phyloP scores from a whole-genome alignment of 2,797 vertebrate genomes.

The Anguilla pacifica region DNA sequence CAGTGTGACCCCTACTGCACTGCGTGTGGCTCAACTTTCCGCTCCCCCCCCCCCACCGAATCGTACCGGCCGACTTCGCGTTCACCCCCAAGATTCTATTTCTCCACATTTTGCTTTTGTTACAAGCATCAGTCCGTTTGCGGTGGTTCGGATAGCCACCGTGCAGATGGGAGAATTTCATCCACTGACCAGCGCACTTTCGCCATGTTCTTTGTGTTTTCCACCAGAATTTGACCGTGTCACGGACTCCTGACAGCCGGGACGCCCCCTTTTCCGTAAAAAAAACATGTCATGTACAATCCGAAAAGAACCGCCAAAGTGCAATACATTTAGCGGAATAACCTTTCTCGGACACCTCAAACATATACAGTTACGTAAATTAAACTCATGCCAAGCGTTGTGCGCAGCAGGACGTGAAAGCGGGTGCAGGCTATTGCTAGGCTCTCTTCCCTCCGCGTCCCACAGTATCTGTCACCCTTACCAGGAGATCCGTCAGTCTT shows the following conservation, averaged over 20 bases:
- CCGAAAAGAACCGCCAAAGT: not conserved
- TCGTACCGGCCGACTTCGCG: conserved; percentile 34
- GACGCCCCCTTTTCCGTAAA: conserved; percentile 21
- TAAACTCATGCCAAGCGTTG: conserved; percentile 27
- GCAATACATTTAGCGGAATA: not conserved
- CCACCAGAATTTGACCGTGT: conserved; percentile 30
- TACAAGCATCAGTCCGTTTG: not conserved
- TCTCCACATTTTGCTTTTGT: conserved; percentile 18
- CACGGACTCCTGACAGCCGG: conserved; percentile 46
- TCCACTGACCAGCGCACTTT: conserved; percentile 44
- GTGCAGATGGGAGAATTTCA: conserved; percentile 7
- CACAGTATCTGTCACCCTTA: conserved; percentile 43
- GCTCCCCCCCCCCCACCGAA: conserved; percentile 24
- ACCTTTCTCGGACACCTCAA: not conserved
- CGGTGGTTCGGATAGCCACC: conserved; percentile 14
- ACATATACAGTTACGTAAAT: conserved; percentile 38
- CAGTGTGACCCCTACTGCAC: not conserved
- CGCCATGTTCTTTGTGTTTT: conserved; percentile 69
- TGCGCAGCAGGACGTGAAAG: conserved; percentile 23
- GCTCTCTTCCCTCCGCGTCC: conserved; percentile 8
- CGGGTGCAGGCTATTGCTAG: not conserved
- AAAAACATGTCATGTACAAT: conserved; percentile 9
- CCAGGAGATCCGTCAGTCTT: conserved; percentile 46
- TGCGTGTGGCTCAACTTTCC: conserved; percentile 26
- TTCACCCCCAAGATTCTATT: conserved; percentile 28